Evolutionary conservation across 2,113 vertebrate genomes (phyloP).

Genomic region (Xiphophorus couchianus): DNA sequence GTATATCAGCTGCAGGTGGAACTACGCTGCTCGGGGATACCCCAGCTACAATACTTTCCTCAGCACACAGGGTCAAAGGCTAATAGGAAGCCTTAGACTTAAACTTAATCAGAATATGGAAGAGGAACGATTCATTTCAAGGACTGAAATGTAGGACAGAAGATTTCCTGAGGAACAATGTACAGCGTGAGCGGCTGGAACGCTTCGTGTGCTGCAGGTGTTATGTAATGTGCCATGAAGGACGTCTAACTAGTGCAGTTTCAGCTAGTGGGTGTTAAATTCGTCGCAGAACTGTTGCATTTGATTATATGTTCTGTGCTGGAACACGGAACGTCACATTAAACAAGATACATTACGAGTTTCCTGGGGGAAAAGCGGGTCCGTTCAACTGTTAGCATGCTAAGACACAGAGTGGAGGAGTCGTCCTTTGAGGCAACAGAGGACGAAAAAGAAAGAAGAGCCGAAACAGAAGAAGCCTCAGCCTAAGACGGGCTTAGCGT

Average conservation of each 20-base stretch:
- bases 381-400: conserved; percentile 64
- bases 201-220: conserved; percentile 35
- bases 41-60: conserved; percentile 11
- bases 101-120: conserved; percentile 13
- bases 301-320: conserved; percentile 51
- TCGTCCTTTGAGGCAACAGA: conserved; percentile 41
- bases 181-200: conserved; percentile 26
- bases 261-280: conserved; percentile 65
- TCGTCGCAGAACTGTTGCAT: conserved; percentile 60
- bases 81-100: neutral
- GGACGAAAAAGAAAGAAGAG: conserved; percentile 46
- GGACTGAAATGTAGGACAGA: conserved; percentile 43
- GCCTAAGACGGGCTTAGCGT: conserved; percentile 70
- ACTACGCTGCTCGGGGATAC: conserved; percentile 40
- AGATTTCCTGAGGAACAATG: conserved; percentile 53
- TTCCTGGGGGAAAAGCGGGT: too few relatives aligned
- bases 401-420: conserved; percentile 27
- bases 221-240: conserved; percentile 58
- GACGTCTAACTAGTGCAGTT: conserved; percentile 45
- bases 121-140: conserved; percentile 36
- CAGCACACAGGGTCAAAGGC: neutral
- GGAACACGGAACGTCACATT: too few relatives aligned
- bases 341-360: too few relatives aligned
- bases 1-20: conserved; percentile 58
- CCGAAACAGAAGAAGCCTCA: conserved; percentile 54